Percentiles rank a stretch among this genome's conserved stretches.
Evolutionary conservation across 37 sponge, comb jelly and placozoan genomes (phyloP).

Genomic region (Agelas oroides): DNA sequence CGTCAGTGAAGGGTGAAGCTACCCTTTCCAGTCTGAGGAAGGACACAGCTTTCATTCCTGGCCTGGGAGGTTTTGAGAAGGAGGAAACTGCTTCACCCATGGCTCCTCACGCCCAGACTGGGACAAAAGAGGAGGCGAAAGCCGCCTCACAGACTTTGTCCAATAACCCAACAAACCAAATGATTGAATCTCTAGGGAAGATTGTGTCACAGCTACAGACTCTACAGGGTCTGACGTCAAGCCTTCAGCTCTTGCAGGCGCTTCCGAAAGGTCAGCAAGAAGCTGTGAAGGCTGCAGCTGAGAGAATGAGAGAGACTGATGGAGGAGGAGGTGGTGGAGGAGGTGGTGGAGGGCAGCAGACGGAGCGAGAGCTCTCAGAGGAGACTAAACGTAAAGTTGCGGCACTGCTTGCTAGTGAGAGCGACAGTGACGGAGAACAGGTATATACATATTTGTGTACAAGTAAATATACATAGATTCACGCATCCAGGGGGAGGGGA

Average conservation of each 20-base stretch:
- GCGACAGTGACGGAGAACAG: slow-evolving; percentile 77
- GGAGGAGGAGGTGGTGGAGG: not conserved
- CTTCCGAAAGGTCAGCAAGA: not conserved
- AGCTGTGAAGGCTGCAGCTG: not conserved
- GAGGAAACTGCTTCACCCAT: not conserved
- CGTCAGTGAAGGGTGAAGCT: not conserved
- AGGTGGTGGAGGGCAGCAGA: not conserved
- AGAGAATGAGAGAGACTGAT: not conserved
- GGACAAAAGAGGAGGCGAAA: too few relatives aligned
- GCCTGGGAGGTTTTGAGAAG: slow-evolving; percentile 27
- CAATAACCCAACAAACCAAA: slow-evolving; percentile 3
- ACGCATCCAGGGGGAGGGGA: too few relatives aligned
- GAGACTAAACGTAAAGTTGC: slow-evolving; percentile 56
- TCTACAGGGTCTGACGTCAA: slow-evolving; percentile 41
- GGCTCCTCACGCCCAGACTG: too few relatives aligned
- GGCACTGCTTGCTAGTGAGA: slow-evolving; percentile 71
- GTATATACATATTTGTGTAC: not conserved
- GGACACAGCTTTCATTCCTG: slow-evolving; percentile 17
- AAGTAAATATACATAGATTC: not conserved
- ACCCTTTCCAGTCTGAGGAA: slow-evolving; percentile 22
- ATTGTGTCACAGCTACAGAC: slow-evolving; percentile 56
- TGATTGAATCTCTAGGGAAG: slow-evolving; percentile 58
- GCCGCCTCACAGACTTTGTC: too few relatives aligned
- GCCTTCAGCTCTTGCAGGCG: slow-evolving; percentile 29
- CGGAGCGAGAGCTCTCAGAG: slow-evolving; percentile 38